Percentiles rank a stretch among this genome's conserved stretches.
These are phyloP conservation scores for Lepidurus couesii DNA, from an alignment of 1,140 invertebrate genomes.

Conservation along the genomic window DNA sequence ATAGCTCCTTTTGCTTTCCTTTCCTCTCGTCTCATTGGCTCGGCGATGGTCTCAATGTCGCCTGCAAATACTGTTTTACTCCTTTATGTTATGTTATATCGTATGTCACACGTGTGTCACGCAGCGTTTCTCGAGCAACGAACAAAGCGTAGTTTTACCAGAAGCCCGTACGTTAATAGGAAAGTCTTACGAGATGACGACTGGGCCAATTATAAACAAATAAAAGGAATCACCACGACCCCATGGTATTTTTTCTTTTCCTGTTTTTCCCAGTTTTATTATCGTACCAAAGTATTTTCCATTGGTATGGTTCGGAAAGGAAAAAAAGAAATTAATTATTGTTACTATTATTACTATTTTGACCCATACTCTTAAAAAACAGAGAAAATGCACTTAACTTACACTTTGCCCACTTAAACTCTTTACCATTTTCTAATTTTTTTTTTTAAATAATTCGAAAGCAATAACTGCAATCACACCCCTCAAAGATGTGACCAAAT, in stretches of 20 bases:
- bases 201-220: background rate
- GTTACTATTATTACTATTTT: no score
- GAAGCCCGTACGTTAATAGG: constrained; percentile 17
- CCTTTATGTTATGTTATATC: background rate
- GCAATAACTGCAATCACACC: background rate
- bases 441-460: background rate
- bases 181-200: constrained; percentile 1
- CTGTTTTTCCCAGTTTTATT: background rate
- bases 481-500: background rate
- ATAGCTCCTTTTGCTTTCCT: background rate
- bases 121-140: constrained; percentile 36
- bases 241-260: no score
- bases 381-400: no score
- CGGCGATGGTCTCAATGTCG: constrained; percentile 8
- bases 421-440: background rate
- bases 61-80: background rate
- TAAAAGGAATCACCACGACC: background rate
- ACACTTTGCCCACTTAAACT: no score
- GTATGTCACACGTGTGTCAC: constrained; percentile 19
- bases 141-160: constrained; percentile 30
- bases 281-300: background rate
- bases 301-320: no score
- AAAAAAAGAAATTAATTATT: no score
- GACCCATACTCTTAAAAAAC: no score
- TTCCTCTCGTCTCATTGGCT: background rate